Evolutionary conservation across 2,113 vertebrate genomes (phyloP).

Genomic region (Cyprinodon variegatus): DNA sequence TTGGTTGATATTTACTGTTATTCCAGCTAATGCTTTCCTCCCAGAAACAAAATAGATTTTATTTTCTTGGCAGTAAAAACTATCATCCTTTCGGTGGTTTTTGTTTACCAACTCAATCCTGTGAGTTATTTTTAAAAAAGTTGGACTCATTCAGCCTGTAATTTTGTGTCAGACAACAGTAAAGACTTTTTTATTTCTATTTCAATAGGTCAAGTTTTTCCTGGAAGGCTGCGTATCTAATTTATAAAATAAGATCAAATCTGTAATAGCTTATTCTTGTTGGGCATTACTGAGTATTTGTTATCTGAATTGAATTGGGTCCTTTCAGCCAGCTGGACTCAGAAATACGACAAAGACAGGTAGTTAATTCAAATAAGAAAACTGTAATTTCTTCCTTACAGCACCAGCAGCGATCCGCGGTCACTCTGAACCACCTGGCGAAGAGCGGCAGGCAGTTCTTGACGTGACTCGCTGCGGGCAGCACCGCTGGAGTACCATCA

Average conservation of each 20-base stretch:
- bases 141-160: background rate
- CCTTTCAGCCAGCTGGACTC: background rate
- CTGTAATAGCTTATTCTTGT: slow-evolving; percentile 11
- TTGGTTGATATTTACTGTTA: background rate
- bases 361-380: background rate
- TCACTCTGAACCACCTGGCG: slow-evolving; percentile 76
- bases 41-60: background rate
- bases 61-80: background rate
- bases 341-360: slow-evolving; percentile 4
- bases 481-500: slow-evolving; percentile 91
- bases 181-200: slow-evolving; percentile 15
- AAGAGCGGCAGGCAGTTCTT: slow-evolving; percentile 70
- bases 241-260: slow-evolving; percentile 30
- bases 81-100: background rate
- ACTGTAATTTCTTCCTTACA: slow-evolving; percentile 24
- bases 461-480: slow-evolving; percentile 69
- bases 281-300: slow-evolving; percentile 18
- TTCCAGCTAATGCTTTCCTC: slow-evolving; percentile 8
- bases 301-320: slow-evolving; percentile 7
- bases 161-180: background rate
- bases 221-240: slow-evolving; percentile 17
- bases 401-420: slow-evolving; percentile 72
- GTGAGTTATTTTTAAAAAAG: background rate
- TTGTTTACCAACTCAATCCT: background rate
- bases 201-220: slow-evolving; percentile 29